Percentiles rank a stretch among this genome's conserved stretches.
These are phyloP conservation scores for Gryon sp. DNA, from an alignment of 1,140 invertebrate genomes.

Conservation along the genomic window DNA sequence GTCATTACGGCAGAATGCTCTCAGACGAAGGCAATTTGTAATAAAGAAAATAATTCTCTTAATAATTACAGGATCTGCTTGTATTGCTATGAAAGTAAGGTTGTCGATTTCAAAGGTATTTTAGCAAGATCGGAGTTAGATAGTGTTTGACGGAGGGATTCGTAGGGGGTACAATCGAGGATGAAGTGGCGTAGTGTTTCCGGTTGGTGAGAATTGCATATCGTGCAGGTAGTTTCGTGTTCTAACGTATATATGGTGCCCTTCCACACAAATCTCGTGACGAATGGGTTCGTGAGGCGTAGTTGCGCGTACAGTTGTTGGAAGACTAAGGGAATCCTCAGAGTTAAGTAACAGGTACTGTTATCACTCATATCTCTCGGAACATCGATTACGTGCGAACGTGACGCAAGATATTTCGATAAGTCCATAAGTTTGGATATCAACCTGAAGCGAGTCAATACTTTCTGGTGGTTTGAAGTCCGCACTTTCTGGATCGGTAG, in stretches of 20 bases:
- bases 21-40: no score
- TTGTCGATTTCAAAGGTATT: background rate
- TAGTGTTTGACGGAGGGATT: background rate
- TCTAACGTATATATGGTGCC: background rate
- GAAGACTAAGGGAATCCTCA: background rate
- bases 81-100: background rate
- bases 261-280: no score
- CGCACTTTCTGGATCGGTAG: background rate
- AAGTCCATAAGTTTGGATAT: no score
- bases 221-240: background rate
- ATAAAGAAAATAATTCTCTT: background rate
- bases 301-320: background rate
- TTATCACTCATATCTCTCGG: background rate
- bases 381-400: background rate
- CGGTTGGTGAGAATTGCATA: no score
- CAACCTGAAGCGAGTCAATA: background rate
- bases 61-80: background rate
- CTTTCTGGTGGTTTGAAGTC: background rate
- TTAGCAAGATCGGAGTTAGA: background rate
- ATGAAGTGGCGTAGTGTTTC: no score
- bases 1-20: background rate
- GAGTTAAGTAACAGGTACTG: background rate
- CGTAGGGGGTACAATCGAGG: background rate
- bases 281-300: no score
- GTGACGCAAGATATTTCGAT: background rate